These are phyloP conservation scores for Andrena minutula DNA, from an alignment of 2,888 invertebrate genomes.

Conservation along the genomic window DNA sequence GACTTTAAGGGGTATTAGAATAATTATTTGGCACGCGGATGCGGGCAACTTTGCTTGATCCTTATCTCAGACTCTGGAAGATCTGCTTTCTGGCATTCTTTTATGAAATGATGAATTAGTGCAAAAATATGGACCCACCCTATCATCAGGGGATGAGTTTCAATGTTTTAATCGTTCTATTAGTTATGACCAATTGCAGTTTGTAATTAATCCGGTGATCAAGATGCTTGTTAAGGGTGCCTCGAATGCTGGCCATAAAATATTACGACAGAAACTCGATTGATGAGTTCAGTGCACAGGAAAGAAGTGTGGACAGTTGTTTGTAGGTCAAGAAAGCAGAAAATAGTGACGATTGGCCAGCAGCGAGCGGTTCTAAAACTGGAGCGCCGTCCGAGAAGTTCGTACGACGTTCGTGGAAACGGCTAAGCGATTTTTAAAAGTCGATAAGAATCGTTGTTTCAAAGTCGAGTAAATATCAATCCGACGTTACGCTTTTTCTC, in stretches of 20 bases:
- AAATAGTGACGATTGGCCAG: not conserved
- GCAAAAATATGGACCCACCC: too few relatives aligned
- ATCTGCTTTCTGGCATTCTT: not conserved
- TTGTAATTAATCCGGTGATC: too few relatives aligned
- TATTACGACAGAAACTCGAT: too few relatives aligned
- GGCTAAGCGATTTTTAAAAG: conserved; percentile 25
- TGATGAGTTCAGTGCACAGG: not conserved
- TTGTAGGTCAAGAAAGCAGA: not conserved
- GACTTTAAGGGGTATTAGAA: conserved; percentile 53
- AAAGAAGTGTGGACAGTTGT: conserved; percentile 1
- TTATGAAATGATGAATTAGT: not conserved
- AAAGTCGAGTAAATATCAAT: conserved; percentile 45
- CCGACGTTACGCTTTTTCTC: not conserved
- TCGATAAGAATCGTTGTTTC: conserved; percentile 6
- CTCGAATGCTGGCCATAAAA: too few relatives aligned
- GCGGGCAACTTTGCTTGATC: conserved; percentile 8
- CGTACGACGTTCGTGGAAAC: not conserved
- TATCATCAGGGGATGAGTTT: too few relatives aligned
- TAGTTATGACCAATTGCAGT: too few relatives aligned
- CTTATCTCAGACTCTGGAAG: not conserved
- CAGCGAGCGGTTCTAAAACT: not conserved
- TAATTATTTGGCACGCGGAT: conserved; percentile 59
- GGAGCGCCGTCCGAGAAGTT: not conserved
- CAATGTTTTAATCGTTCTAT: too few relatives aligned
- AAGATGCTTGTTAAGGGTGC: too few relatives aligned